Base-by-base conservation (phyloP, 2,797 vertebrate species). In the Otolemur crassicaudatus region DNA sequence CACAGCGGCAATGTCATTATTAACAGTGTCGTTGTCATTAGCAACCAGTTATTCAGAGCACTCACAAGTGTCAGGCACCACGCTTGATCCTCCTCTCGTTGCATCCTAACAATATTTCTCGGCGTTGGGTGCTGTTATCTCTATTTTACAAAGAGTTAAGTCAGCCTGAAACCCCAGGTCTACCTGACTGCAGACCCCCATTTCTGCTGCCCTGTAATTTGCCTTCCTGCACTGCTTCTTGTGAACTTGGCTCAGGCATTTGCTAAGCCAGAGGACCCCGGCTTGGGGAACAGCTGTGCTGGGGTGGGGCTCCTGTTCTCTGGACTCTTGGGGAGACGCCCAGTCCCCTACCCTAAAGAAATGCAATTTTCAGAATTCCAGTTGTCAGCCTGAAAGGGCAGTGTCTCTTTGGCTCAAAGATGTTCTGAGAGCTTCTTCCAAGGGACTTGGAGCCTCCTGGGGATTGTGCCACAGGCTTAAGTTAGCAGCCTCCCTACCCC, bases 401-500 rank as follows among this genome's bases (percentile, higher is more conserved):
- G 19, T 63, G 86, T 77, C 17, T 85, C 56, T 90, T 77, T 97
- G 94, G 76, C 94, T 94, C 58, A 29, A 46, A 9, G 23, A 37
- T 73, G 53, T 77, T 91, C 94, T 81, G 70, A 89, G 53, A 88
- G 65, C 56, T 87, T 83, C 95, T 84, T 96, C 76, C 89, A 91
- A 85, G 87, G 72, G n/a, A 87, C 87, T 63, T 4, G 5, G 72
- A 89, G 67, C 60, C 76, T 46, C 89, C 87, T 94, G 95, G 87
- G 87, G 85, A 86, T 37, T 43, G 53, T 60, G 90, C 29, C 76
- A 53, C 61, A 11, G 61, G 77, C 73, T 81, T n/a, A 46, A 61
- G 63, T 83, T n/a, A 73, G 60, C 31, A 3, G 72, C 67, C 53
- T 63, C 63, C 93, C 46, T 63, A 9, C 34, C 75, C 73, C 49